A percentile compares a stretch with the other conserved stretches of the same genome.
Evolutionary conservation across 2,888 invertebrate species (phyloP).

Genomic region (Phymatocera aterrima): DNA sequence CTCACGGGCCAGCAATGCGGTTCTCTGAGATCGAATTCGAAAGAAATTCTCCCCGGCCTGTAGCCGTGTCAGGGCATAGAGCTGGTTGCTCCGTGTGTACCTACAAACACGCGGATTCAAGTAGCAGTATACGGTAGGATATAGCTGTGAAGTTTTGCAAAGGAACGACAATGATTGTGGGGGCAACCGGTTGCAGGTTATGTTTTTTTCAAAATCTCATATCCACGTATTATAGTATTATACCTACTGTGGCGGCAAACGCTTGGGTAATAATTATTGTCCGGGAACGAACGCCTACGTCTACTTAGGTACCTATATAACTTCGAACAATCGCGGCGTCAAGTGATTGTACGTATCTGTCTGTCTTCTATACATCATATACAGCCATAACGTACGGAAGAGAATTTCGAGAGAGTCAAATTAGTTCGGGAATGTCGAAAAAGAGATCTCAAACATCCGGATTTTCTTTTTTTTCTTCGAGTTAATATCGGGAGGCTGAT

Average conservation of each 20-base stretch:
- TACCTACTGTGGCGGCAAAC: slow-evolving; percentile 21
- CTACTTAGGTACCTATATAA: neutral
- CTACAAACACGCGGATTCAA: slow-evolving; percentile 14
- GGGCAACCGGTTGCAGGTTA: slow-evolving; percentile 70
- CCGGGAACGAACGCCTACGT: neutral
- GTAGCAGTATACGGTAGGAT: slow-evolving; percentile 38
- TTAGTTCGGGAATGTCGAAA: neutral
- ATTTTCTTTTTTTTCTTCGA: too few species aligned
- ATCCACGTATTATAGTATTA: neutral
- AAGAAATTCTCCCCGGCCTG: slow-evolving; percentile 58
- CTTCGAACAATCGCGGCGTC: slow-evolving; percentile 1
- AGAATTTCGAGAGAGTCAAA: too few species aligned
- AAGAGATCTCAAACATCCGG: too few species aligned
- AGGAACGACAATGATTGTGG: slow-evolving; percentile 72
- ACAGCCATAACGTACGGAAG: too few species aligned
- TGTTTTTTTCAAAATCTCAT: slow-evolving; percentile 46
- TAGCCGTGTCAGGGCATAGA: slow-evolving; percentile 25
- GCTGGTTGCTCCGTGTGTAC: slow-evolving; percentile 27
- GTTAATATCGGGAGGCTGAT: too few species aligned
- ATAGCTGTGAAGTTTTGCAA: slow-evolving; percentile 61
- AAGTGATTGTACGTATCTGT: neutral
- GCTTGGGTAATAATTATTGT: slow-evolving; percentile 33
- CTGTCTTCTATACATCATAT: too few species aligned
- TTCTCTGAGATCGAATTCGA: slow-evolving; percentile 62
- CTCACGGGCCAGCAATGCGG: slow-evolving; percentile 68